Percentiles rank a stretch among this genome's conserved stretches.
Evolutionary conservation across 2,888 invertebrate species (phyloP).

Genomic region (Fragum whitleyi): DNA sequence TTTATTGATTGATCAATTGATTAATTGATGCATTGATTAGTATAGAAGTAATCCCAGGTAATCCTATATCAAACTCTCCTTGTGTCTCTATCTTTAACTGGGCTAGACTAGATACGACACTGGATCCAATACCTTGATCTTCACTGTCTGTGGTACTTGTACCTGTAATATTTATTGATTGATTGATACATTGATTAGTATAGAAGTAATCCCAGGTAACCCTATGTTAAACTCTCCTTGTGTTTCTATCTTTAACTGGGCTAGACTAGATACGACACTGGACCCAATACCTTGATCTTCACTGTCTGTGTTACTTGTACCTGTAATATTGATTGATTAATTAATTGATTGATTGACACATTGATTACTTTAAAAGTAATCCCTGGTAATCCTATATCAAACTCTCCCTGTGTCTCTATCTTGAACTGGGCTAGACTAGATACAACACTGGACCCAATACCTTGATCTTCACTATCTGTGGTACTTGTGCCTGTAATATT

Average conservation of each 20-base stretch:
- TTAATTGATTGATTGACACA: too few species aligned
- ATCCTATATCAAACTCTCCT: slow-evolving; percentile 54
- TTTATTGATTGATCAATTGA: too few species aligned
- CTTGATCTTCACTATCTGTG: slow-evolving; percentile 65
- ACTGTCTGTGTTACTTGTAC: slow-evolving; percentile 48
- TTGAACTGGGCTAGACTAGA: slow-evolving; percentile 44
- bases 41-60: slow-evolving; percentile 46
- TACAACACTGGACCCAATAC: slow-evolving; percentile 48
- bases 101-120: slow-evolving; percentile 37
- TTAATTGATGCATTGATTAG: too few species aligned
- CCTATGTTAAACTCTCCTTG: slow-evolving; percentile 53
- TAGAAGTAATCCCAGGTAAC: too few species aligned
- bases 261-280: slow-evolving; percentile 36
- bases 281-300: slow-evolving; percentile 67
- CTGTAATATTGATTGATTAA: slow-evolving; percentile 3
- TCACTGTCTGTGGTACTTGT: slow-evolving; percentile 55
- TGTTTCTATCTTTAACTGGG: slow-evolving; percentile 38
- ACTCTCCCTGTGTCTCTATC: slow-evolving; percentile 49
- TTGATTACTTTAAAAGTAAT: too few species aligned
- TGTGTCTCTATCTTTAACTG: slow-evolving; percentile 40
- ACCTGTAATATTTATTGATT: slow-evolving; percentile 29
- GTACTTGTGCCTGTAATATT: slow-evolving; percentile 30
- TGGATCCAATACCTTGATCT: background rate
- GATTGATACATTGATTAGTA: too few species aligned
- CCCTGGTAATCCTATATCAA: slow-evolving; percentile 62